Percentiles rank a stretch among this genome's conserved stretches.
Conservation (phyloP, 1,140 invertebrate genomes). For the Brachionus sp. region DNA sequence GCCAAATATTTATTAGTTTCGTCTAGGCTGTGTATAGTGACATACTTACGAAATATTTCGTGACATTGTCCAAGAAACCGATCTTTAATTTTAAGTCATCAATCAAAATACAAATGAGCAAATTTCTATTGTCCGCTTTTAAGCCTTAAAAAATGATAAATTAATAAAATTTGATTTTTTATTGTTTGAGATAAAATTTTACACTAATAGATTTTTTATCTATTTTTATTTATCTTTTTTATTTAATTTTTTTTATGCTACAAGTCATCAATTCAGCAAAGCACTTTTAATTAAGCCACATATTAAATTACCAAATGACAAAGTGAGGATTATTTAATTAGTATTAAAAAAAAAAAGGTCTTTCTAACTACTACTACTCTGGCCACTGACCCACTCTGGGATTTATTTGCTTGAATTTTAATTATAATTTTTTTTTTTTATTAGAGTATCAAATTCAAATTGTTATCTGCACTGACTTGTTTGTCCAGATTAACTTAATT, state of each 20-base stretch:
- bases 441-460: conserved; percentile 5
- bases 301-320: background rate
- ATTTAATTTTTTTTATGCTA: background rate
- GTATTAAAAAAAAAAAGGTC: background rate
- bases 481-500: background rate
- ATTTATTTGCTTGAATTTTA: conserved; percentile 6
- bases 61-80: background rate
- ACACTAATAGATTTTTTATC: background rate
- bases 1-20: conserved; percentile 26
- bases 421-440: background rate
- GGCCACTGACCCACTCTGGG: background rate
- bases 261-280: background rate
- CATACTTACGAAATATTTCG: conserved; percentile 36
- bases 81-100: background rate
- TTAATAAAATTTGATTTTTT: conserved; percentile 3
- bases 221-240: background rate
- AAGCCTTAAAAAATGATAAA: background rate
- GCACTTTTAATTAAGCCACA: background rate
- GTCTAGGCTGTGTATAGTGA: background rate
- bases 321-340: background rate
- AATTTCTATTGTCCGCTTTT: background rate
- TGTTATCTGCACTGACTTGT: background rate
- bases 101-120: background rate
- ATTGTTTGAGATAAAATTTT: background rate
- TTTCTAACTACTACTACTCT: background rate